A percentile compares a stretch with the other conserved stretches of the same genome.
phyloP scores from a whole-genome alignment of 2,888 invertebrate species.

The Crossocerus cetratus region DNA sequence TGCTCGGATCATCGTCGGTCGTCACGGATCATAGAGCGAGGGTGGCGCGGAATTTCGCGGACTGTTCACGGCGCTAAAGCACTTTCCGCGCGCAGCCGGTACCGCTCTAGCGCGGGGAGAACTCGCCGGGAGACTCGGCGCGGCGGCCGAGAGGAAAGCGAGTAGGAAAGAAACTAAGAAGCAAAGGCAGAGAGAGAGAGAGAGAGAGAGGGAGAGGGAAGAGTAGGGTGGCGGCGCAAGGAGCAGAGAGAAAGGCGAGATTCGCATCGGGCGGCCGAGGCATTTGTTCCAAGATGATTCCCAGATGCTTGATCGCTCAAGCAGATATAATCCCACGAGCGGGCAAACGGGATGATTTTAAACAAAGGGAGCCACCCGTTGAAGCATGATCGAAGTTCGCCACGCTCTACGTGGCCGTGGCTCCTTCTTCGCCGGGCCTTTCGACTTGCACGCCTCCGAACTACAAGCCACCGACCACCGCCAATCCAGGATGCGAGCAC shows the following conservation, averaged over 20 bases:
- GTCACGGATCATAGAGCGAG: constrained; percentile 38
- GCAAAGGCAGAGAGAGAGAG: neutral
- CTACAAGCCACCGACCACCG: constrained; percentile 32
- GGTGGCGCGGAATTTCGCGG: constrained; percentile 38
- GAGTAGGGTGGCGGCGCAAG: neutral
- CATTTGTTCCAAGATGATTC: constrained; percentile 67
- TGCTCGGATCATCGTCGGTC: constrained; percentile 28
- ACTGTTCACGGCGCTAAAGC: constrained; percentile 36
- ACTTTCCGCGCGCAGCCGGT: constrained; percentile 48
- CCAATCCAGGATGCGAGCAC: neutral
- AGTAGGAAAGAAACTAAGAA: neutral
- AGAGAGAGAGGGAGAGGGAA: neutral
- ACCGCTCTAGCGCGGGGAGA: neutral
- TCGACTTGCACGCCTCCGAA: constrained; percentile 42
- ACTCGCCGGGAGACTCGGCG: no score
- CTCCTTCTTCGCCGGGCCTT: constrained; percentile 51
- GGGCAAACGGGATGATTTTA: constrained; percentile 68
- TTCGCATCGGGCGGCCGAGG: constrained; percentile 50
- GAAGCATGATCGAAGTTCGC: constrained; percentile 70
- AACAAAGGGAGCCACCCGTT: constrained; percentile 71
- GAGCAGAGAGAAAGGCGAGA: constrained; percentile 52
- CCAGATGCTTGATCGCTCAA: constrained; percentile 69
- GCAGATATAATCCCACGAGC: constrained; percentile 71
- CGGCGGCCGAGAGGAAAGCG: no score
- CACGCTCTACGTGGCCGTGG: constrained; percentile 63